Percentiles rank a stretch among this genome's conserved stretches.
Evolutionary conservation across 1,140 invertebrate genomes (phyloP).

Genomic region (Mya arenaria): DNA sequence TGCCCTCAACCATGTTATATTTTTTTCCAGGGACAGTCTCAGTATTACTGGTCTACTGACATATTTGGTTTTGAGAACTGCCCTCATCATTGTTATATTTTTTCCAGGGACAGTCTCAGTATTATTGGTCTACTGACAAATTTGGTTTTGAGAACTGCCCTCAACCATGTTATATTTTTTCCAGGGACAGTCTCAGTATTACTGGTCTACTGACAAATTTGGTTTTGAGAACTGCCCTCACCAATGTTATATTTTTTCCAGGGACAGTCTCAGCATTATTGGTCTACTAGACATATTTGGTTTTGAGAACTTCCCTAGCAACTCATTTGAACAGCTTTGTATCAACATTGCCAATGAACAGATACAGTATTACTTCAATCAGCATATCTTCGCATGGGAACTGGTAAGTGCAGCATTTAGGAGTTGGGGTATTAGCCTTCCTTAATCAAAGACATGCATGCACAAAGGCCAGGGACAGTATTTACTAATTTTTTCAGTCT

Average conservation of each 20-base stretch:
- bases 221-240: slow-evolving; percentile 93
- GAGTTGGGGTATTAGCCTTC: background rate
- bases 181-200: slow-evolving; percentile 64
- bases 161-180: too few species aligned
- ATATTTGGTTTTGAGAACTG: slow-evolving; percentile 93
- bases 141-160: slow-evolving; percentile 94
- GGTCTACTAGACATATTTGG: slow-evolving; percentile 94
- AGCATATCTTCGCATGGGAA: slow-evolving; percentile 88
- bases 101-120: slow-evolving; percentile 61
- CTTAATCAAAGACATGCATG: too few species aligned
- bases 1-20: too few species aligned
- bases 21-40: slow-evolving; percentile 65
- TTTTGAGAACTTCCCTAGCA: slow-evolving; percentile 92
- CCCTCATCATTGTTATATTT: background rate
- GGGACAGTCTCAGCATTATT: slow-evolving; percentile 66
- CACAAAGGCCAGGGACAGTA: too few species aligned
- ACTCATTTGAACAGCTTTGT: slow-evolving; percentile 94
- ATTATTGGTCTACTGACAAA: slow-evolving; percentile 89
- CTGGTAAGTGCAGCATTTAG: slow-evolving; percentile 64
- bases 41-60: slow-evolving; percentile 87
- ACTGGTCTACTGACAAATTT: slow-evolving; percentile 92
- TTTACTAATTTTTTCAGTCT: too few species aligned
- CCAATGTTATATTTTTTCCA: slow-evolving; percentile 61
- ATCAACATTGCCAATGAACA: slow-evolving; percentile 99
- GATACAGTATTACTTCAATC: slow-evolving; percentile 98